A percentile compares a stretch with the other conserved stretches of the same genome.
Conservation (phyloP, 2,888 invertebrate genomes). For the Apocheima hispidaria region DNA sequence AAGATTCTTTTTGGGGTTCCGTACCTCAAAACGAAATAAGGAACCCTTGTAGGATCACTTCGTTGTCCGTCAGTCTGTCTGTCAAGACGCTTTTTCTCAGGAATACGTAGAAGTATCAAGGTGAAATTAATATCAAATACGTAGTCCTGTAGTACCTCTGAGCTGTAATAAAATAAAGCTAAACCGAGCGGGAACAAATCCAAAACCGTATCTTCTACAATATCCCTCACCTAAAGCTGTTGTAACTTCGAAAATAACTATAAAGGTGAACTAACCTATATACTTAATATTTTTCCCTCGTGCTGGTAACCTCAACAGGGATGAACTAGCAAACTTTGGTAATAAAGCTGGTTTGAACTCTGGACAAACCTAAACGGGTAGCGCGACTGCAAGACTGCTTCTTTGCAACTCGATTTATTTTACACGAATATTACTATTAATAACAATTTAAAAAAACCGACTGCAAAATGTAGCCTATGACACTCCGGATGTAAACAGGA, state of each 20-base stretch:
- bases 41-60: too few relatives aligned
- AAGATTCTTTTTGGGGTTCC: too few relatives aligned
- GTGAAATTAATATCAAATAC: too few relatives aligned
- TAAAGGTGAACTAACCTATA: constrained; percentile 3
- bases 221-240: neutral
- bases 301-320: constrained; percentile 1
- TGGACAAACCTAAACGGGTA: neutral
- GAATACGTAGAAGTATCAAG: too few relatives aligned
- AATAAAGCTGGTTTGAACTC: constrained; percentile 14
- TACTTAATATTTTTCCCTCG: constrained; percentile 15
- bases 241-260: neutral
- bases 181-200: neutral
- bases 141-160: too few relatives aligned
- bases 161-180: neutral
- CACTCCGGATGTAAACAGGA: too few relatives aligned
- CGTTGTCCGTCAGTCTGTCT: too few relatives aligned
- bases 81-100: too few relatives aligned
- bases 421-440: too few relatives aligned
- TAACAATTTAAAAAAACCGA: too few relatives aligned
- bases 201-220: neutral
- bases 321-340: constrained; percentile 15
- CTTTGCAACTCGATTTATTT: neutral
- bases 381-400: neutral
- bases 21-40: too few relatives aligned
- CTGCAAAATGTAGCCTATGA: too few relatives aligned